Conservation (phyloP, 2,888 invertebrate genomes). For the Leptinotarsa juncta region DNA sequence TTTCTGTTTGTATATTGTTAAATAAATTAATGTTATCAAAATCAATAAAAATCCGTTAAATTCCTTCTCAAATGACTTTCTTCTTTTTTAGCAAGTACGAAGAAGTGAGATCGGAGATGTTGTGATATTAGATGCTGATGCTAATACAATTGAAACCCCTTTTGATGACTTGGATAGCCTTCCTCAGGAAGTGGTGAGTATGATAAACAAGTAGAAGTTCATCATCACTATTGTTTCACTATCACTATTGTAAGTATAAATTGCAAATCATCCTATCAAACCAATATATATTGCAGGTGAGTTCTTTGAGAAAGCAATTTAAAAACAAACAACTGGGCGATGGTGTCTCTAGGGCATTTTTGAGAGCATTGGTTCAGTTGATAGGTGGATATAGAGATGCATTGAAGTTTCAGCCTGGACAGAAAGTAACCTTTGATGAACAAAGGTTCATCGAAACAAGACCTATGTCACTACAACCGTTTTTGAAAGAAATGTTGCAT, state of each 20-base stretch:
- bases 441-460: slow-evolving; percentile 90
- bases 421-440: slow-evolving; percentile 85
- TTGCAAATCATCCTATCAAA: not conserved
- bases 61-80: slow-evolving; percentile 16
- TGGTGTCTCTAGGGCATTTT: slow-evolving; percentile 91
- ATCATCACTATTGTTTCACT: no score
- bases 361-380: slow-evolving; percentile 89
- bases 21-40: not conserved
- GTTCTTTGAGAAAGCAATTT: slow-evolving; percentile 80
- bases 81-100: slow-evolving; percentile 74
- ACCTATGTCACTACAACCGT: slow-evolving; percentile 86
- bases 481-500: slow-evolving; percentile 89
- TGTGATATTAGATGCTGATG: slow-evolving; percentile 93
- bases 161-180: slow-evolving; percentile 91
- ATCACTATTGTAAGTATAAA: not conserved
- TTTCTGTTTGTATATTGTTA: not conserved
- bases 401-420: slow-evolving; percentile 78
- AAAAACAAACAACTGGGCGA: slow-evolving; percentile 87
- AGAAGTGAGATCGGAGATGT: slow-evolving; percentile 92
- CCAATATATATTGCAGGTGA: slow-evolving; percentile 68
- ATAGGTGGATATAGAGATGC: slow-evolving; percentile 96
- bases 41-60: not conserved
- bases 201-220: not conserved
- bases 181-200: slow-evolving; percentile 87
- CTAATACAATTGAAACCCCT: slow-evolving; percentile 85